Evolutionary conservation across 2,888 invertebrate species (phyloP), one percentile per base, ranked within the genome.

Genomic region (Bembecia ichneumoniformis): DNA sequence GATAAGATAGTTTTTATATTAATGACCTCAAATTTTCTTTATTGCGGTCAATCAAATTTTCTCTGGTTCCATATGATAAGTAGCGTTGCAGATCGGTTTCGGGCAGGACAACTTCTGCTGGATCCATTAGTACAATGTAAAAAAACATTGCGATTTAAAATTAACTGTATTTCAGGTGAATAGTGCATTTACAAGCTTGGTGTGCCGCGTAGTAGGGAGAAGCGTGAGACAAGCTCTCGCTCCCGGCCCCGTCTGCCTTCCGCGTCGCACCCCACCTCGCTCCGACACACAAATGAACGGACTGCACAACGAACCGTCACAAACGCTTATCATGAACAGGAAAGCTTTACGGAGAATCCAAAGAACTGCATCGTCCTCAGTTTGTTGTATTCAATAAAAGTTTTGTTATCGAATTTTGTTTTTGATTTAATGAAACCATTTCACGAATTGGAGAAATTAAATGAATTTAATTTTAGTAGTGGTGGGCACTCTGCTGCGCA

Each of bases 111-210:
- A n/a, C n/a, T n/a, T n/a, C n/a, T n/a, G n/a, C n/a, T n/a, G n/a
- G n/a, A n/a, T n/a, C n/a, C n/a, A n/a, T n/a, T n/a, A n/a, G n/a
- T n/a, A n/a, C n/a, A n/a, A n/a, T n/a, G n/a, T n/a, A 17, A 17
- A 17, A 3, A 17, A 17, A 17, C 17, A 17, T 17, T 17, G 17
- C 3, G 17, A 17, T 17, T 17, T 17, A 17, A 17, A 17, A 44
- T 14, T 1, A 10, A 14, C 15, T 44, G 3, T 14, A 11, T 76
- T 82, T 52, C 71, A 93, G 93, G 90, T 93, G 1, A 89, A 89
- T 58, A 70, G 83, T 9, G 83, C 89, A 40, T 91, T 95, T 66
- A 91, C 92, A 55, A 91, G 90, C 62, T 74, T 96, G 46, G 91
- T 94, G 9, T 72, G 74, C 0, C 68, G 73, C 10, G 73, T 70